Conservation (phyloP, 1,140 invertebrate species). For the Diplogasteroides magnus region DNA sequence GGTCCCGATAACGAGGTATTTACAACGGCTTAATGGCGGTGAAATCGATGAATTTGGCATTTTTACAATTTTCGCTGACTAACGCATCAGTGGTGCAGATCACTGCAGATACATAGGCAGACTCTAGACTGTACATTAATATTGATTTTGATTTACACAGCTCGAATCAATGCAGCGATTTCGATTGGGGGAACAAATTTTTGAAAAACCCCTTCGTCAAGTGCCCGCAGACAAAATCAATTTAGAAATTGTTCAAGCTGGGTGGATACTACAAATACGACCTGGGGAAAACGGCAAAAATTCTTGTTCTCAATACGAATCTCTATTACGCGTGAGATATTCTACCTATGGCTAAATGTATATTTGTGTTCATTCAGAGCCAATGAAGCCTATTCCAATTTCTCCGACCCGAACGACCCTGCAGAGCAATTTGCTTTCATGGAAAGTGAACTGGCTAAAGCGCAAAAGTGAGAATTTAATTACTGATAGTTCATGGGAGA, state of each 20-base stretch:
- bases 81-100: too few species aligned
- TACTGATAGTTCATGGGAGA: not conserved
- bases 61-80: too few species aligned
- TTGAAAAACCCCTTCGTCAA: too few species aligned
- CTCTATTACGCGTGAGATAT: conserved; percentile 39
- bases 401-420: conserved; percentile 38
- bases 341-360: not conserved
- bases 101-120: too few species aligned
- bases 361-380: conserved; percentile 4
- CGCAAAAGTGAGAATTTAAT: conserved; percentile 12
- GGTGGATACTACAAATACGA: conserved; percentile 45
- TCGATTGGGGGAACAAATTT: too few species aligned
- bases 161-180: too few species aligned
- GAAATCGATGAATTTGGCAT: too few species aligned
- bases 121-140: too few species aligned
- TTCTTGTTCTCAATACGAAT: conserved; percentile 50
- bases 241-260: conserved; percentile 17
- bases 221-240: too few species aligned
- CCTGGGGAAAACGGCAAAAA: conserved; percentile 20
- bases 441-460: conserved; percentile 33
- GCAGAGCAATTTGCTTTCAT: conserved; percentile 48
- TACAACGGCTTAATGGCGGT: too few species aligned
- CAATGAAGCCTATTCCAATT: conserved; percentile 33
- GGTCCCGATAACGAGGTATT: too few species aligned
- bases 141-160: too few species aligned